Evolutionary conservation across 37 sponge, comb jelly and placozoan genomes (phyloP), one percentile per base, ranked within the genome.

Genomic region (Hexactinellida sp.): DNA sequence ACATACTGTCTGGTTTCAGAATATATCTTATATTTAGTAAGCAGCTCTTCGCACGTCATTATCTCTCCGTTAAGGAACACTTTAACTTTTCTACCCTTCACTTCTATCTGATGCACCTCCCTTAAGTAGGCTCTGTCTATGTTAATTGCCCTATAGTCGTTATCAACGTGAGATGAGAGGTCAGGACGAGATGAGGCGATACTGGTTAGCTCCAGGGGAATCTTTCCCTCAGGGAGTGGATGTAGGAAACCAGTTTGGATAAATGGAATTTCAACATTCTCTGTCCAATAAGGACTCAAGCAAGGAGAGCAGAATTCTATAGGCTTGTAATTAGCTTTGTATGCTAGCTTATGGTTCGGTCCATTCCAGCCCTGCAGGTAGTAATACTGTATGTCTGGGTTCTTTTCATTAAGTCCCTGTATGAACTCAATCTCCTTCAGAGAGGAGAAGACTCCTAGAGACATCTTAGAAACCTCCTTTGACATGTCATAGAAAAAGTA

Each of bases 381-480:
- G 86, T 96, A 96, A 55, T 93, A 89, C 84, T 90, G 32, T 55
- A 92, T 89, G 24, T 87, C 36, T 0, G 94, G 90, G 51, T 92
- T 89, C 1, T 36, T 38, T 41, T 88, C 38, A 38, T 87, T 88
- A 10, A 90, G 84, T 19, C 88, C 10, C 82, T 63, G 86, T 21
- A 92, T 92, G 37, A 87, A 85, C 36, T 93, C 92, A 24, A 96
- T 93, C 84, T 96, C 96, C 71, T 90, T 96, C 55, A 96, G 86
- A 88, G 94, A 91, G 37, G 92, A 92, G 76, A 91, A 96, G 54
- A 96, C 94, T 3, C 96, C 96, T 89, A 96, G 87, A 13, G 96
- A 96, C 36, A 85, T 84, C 90, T 90, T 93, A 38, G 87, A 82
- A 35, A 93, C 82, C 47, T 93, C 94, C 83, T 90, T 92, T 19